Conservation (phyloP, 1,140 invertebrate species). For the Grapholita molesta region DNA sequence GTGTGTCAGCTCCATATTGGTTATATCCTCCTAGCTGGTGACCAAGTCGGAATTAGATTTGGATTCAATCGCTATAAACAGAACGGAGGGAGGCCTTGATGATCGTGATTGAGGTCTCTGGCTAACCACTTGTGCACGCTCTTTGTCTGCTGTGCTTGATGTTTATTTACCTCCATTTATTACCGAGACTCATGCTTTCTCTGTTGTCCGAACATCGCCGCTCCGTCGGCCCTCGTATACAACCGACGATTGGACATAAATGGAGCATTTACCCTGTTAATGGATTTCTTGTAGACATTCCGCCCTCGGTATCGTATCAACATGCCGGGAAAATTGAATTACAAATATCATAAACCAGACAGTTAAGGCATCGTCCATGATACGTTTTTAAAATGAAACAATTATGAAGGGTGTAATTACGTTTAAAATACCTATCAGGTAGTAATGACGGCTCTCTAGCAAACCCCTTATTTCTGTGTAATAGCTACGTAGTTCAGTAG, state of each 20-base stretch:
- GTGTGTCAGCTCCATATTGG: too few species aligned
- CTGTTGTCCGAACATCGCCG: slow-evolving; percentile 19
- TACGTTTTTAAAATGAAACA: slow-evolving; percentile 9
- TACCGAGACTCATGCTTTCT: slow-evolving; percentile 24
- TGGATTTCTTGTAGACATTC: slow-evolving; percentile 19
- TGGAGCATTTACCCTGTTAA: slow-evolving; percentile 23
- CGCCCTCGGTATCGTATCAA: neutral
- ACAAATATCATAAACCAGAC: neutral
- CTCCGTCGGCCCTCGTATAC: slow-evolving; percentile 26
- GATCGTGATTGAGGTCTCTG: slow-evolving; percentile 2
- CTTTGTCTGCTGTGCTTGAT: slow-evolving; percentile 13
- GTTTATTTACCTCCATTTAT: slow-evolving; percentile 27
- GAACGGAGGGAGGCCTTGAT: neutral
- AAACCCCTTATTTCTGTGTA: slow-evolving; percentile 15
- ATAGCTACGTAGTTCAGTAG: slow-evolving; percentile 18
- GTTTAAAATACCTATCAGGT: slow-evolving; percentile 11
- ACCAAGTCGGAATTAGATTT: neutral
- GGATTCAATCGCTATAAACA: neutral
- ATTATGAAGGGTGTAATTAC: neutral
- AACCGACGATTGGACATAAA: slow-evolving; percentile 19
- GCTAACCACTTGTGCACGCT: neutral
- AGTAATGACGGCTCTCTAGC: neutral
- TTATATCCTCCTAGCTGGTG: too few species aligned
- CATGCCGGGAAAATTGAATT: neutral
- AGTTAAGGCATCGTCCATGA: neutral